Percentiles rank a stretch among this genome's conserved stretches.
Evolutionary conservation across 2,888 invertebrate species (phyloP).

Genomic region (Germaria angustata): DNA sequence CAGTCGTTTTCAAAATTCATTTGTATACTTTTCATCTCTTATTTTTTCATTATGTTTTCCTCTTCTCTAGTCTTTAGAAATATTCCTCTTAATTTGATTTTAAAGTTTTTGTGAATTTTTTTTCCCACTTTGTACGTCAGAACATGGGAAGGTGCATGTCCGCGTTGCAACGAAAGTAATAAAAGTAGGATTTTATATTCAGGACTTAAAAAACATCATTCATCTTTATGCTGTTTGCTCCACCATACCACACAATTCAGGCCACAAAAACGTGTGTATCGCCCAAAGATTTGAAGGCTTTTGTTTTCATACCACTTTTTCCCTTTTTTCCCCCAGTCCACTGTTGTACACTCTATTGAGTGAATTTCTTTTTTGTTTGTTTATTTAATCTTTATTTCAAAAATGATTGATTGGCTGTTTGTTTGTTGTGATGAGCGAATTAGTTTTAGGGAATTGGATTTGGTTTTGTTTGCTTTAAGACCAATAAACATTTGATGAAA

Average conservation of each 20-base stretch:
- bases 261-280: background rate
- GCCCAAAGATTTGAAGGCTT: conserved; percentile 37
- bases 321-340: background rate
- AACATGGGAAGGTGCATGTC: background rate
- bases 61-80: too few relatives aligned
- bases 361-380: background rate
- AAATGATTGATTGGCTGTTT: conserved; percentile 52
- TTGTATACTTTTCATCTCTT: conserved; percentile 2
- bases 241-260: background rate
- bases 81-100: too few relatives aligned
- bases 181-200: background rate
- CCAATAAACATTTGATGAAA: background rate
- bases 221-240: background rate
- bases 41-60: too few relatives aligned
- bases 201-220: conserved; percentile 45
- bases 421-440: conserved; percentile 34
- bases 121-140: background rate
- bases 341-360: background rate
- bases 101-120: background rate
- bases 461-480: background rate
- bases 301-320: conserved; percentile 40
- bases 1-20: conserved; percentile 35
- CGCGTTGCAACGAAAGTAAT: background rate
- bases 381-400: conserved; percentile 24
- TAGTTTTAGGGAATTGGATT: conserved; percentile 40